Conservation (phyloP, 2,888 invertebrate genomes). For the Baccha elongata region DNA sequence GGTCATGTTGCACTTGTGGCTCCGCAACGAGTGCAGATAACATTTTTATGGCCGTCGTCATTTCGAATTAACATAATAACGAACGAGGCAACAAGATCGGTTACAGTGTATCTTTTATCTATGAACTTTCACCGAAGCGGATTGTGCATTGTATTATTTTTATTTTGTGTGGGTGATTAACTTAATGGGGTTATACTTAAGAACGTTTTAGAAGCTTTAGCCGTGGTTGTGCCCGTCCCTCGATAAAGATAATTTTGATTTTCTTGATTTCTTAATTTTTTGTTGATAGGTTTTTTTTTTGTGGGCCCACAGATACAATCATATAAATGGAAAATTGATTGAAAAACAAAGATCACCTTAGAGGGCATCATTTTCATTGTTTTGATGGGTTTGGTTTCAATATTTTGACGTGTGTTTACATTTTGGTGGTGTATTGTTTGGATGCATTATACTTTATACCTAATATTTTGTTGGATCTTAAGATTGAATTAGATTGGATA, state of each 20-base stretch:
- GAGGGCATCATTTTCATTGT: conserved; percentile 36
- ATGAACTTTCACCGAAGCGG: conserved; percentile 54
- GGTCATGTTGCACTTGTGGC: conserved; percentile 49
- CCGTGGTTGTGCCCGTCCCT: not conserved
- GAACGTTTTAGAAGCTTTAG: conserved; percentile 10
- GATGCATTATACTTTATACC: no score
- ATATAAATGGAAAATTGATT: conserved; percentile 56
- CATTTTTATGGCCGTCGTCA: conserved; percentile 50
- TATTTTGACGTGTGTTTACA: conserved; percentile 46
- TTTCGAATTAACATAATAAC: conserved; percentile 44
- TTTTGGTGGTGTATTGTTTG: conserved; percentile 8
- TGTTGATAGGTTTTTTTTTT: conserved; percentile 7
- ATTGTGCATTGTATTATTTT: conserved; percentile 42
- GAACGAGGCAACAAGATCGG: not conserved
- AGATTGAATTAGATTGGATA: not conserved
- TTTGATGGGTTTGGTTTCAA: conserved; percentile 50
- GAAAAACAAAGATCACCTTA: conserved; percentile 30
- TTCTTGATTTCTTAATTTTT: conserved; percentile 45
- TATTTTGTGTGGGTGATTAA: conserved; percentile 61
- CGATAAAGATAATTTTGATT: conserved; percentile 1
- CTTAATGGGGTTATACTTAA: conserved; percentile 8
- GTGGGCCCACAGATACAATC: not conserved
- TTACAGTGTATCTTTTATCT: conserved; percentile 9
- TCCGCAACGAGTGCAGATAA: conserved; percentile 39
- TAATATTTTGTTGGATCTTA: conserved; percentile 1